These are phyloP conservation scores for Chironomus riparius DNA, from an alignment of 2,888 invertebrate species.

Conservation along the genomic window DNA sequence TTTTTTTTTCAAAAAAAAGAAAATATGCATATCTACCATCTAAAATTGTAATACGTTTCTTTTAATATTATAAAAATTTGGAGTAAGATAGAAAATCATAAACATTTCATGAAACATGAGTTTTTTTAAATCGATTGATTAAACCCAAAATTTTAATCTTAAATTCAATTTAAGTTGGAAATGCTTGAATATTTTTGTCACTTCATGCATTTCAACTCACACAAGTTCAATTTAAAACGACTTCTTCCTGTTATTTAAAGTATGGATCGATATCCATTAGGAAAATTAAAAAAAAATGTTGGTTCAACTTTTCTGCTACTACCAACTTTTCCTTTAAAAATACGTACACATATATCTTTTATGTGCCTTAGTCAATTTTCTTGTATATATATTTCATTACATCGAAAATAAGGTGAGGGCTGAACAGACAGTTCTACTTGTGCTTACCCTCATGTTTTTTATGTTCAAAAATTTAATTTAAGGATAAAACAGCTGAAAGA, in stretches of 20 bases:
- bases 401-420: not conserved
- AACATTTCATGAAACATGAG: too few species aligned
- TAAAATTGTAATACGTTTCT: too few species aligned
- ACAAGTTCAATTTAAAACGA: not conserved
- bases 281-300: constrained; percentile 41
- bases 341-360: not conserved
- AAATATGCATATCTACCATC: too few species aligned
- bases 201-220: not conserved
- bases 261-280: constrained; percentile 44
- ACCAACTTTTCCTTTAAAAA: too few species aligned
- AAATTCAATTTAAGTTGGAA: not conserved
- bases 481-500: too few species aligned
- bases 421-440: not conserved
- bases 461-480: not conserved
- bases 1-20: too few species aligned
- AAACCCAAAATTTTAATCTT: not conserved
- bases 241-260: constrained; percentile 3
- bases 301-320: not conserved
- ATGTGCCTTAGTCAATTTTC: not conserved
- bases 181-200: not conserved
- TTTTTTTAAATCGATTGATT: too few species aligned
- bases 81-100: too few species aligned
- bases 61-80: too few species aligned
- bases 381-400: not conserved
- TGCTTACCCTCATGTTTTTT: not conserved